A percentile compares a stretch with the other conserved stretches of the same genome.
phyloP scores from a whole-genome alignment of 2,888 invertebrate species.

The Coecobrya sp. region DNA sequence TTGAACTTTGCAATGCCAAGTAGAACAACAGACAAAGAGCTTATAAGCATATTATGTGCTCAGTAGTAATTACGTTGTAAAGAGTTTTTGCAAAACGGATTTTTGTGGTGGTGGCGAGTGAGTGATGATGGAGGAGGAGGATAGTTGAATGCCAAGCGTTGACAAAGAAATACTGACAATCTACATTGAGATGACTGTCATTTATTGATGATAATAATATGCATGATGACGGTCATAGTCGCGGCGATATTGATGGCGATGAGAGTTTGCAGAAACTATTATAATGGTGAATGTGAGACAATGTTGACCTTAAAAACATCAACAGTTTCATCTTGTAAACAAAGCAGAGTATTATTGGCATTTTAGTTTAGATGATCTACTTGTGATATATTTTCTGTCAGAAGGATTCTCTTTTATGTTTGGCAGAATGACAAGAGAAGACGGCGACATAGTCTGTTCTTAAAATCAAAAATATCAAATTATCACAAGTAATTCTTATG shows the following conservation, averaged over 20 bases:
- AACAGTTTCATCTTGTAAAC: neutral
- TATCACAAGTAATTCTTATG: neutral
- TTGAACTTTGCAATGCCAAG: neutral
- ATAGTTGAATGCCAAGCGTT: neutral
- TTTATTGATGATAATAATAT: neutral
- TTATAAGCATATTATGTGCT: neutral
- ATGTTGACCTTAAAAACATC: slow-evolving; percentile 13
- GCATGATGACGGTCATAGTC: neutral
- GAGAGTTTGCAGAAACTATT: slow-evolving; percentile 2
- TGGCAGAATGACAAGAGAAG: slow-evolving; percentile 66
- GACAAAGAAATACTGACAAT: neutral
- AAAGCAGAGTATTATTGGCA: neutral
- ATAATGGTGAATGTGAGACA: neutral
- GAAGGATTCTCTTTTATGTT: neutral
- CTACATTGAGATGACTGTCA: neutral
- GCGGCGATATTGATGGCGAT: neutral
- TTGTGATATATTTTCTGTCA: neutral
- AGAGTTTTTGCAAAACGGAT: slow-evolving; percentile 4
- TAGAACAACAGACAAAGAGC: neutral
- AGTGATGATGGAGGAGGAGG: neutral
- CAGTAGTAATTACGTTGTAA: neutral
- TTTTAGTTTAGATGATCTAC: neutral
- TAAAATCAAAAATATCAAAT: neutral
- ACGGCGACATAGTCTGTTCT: slow-evolving; percentile 9
- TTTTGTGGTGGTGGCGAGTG: neutral